Conservation (phyloP, 2,113 vertebrate species). For the Chionodraco myersi region DNA sequence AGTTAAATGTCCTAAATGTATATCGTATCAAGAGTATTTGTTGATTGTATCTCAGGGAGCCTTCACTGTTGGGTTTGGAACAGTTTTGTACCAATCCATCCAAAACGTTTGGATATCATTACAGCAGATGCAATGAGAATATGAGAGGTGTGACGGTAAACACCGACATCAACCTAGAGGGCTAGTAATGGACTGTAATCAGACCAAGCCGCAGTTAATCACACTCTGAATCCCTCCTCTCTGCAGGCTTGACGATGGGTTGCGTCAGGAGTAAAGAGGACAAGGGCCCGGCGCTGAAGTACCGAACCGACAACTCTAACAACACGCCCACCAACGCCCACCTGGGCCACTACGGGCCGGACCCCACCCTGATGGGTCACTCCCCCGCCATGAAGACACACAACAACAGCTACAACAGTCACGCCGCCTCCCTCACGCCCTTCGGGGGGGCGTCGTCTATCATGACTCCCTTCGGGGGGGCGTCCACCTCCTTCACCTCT, state of each 20-base stretch:
- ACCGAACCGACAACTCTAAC: conserved; percentile 88
- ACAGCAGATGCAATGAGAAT: no score
- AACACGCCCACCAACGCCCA: conserved; percentile 82
- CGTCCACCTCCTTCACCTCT: conserved; percentile 78
- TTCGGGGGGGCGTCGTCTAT: conserved; percentile 84
- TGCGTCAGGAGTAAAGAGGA: conserved; percentile 99
- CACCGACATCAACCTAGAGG: no score
- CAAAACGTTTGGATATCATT: not conserved
- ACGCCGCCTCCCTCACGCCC: conserved; percentile 81
- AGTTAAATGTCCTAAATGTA: not conserved
- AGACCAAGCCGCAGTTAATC: not conserved
- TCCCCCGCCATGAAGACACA: conserved; percentile 78
- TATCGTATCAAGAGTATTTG: not conserved
- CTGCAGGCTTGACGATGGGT: conserved; percentile 91
- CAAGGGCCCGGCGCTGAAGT: conserved; percentile 92
- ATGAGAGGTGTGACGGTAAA: no score
- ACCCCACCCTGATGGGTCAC: conserved; percentile 88
- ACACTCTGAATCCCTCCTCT: not conserved
- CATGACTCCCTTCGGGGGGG: conserved; percentile 87
- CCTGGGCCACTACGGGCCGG: conserved; percentile 90
- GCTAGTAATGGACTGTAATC: no score
- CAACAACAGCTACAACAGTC: conserved; percentile 81
- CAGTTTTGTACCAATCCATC: not conserved
- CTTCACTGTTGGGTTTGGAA: not conserved
- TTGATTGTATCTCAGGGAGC: not conserved